phyloP scores from a whole-genome alignment of 2,113 vertebrate genomes.

The Crotophaga sulcirostris region DNA sequence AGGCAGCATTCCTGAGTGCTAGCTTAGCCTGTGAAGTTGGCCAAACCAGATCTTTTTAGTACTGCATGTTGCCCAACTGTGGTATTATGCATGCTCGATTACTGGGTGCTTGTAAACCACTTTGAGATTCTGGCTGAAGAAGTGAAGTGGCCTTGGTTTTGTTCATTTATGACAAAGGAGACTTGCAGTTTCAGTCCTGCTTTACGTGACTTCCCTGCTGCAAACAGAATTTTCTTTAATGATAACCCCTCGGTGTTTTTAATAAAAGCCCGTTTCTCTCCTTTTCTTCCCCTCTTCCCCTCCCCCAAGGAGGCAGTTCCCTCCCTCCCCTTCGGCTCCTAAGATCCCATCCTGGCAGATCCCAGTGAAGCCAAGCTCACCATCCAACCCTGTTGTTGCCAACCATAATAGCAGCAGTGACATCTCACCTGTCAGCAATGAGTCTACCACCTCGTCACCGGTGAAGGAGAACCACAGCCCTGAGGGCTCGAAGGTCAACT shows the following conservation, averaged over 20 bases:
- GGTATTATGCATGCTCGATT: not conserved
- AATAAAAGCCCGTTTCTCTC: constrained; percentile 24
- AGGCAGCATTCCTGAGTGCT: not conserved
- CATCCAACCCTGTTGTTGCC: constrained; percentile 73
- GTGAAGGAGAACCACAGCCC: constrained; percentile 87
- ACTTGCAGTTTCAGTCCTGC: not conserved
- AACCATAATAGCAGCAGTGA: constrained; percentile 98
- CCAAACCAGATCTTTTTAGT: not conserved
- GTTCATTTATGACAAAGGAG: not conserved
- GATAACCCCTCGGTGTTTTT: not conserved
- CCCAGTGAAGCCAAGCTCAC: constrained; percentile 84
- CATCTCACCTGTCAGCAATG: constrained; percentile 94
- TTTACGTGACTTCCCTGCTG: not conserved
- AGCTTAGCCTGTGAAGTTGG: not conserved
- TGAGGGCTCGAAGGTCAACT: constrained; percentile 75
- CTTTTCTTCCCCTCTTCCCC: not conserved
- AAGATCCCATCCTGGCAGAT: constrained; percentile 98
- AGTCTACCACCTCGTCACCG: constrained; percentile 86
- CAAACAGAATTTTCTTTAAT: not conserved
- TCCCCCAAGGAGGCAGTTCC: constrained; percentile 89
- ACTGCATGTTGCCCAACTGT: not conserved
- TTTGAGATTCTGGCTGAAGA: constrained; percentile 17
- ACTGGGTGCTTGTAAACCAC: constrained; percentile 16
- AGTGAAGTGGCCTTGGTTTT: not conserved
- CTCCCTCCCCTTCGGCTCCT: constrained; percentile 88